A percentile compares a stretch with the other conserved stretches of the same genome.
Conservation (phyloP, 2,797 vertebrate species). For the Girardinus metallicus region DNA sequence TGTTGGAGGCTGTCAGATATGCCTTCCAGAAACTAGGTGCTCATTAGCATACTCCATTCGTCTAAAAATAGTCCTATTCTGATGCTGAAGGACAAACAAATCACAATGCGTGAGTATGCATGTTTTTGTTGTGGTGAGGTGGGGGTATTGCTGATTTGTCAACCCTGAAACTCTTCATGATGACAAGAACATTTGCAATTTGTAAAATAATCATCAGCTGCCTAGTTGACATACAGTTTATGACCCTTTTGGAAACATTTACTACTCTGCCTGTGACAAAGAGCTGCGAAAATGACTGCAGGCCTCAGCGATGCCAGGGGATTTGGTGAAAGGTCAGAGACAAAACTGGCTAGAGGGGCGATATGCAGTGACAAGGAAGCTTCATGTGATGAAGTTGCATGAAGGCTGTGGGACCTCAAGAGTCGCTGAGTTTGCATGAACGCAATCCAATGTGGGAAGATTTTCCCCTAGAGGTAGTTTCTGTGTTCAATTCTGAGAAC, state of each 20-base stretch:
- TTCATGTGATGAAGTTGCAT: slow-evolving; percentile 59
- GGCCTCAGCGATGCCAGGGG: slow-evolving; percentile 70
- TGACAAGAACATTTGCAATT: slow-evolving; percentile 38
- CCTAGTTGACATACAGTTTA: slow-evolving; percentile 59
- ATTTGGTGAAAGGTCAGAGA: slow-evolving; percentile 79
- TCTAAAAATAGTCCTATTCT: slow-evolving; percentile 79
- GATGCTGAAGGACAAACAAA: slow-evolving; percentile 73
- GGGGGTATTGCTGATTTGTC: slow-evolving; percentile 47
- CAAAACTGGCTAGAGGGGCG: slow-evolving; percentile 73
- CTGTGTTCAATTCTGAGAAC: slow-evolving; percentile 13
- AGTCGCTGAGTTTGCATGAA: slow-evolving; percentile 54
- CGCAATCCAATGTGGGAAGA: slow-evolving; percentile 12
- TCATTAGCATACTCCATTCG: slow-evolving; percentile 76
- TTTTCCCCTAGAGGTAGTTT: slow-evolving; percentile 5
- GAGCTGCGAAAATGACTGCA: slow-evolving; percentile 74
- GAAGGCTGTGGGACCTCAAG: slow-evolving; percentile 52
- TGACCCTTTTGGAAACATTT: slow-evolving; percentile 70
- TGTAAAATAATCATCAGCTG: slow-evolving; percentile 47
- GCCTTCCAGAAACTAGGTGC: slow-evolving; percentile 75
- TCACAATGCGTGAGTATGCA: slow-evolving; percentile 32
- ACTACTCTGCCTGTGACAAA: slow-evolving; percentile 71
- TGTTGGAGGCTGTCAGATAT: slow-evolving; percentile 69
- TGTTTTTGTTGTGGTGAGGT: slow-evolving; percentile 15
- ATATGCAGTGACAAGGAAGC: slow-evolving; percentile 66
- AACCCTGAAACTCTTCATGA: slow-evolving; percentile 45